These are phyloP conservation scores for Esox niger DNA, from an alignment of 2,113 vertebrate species.

Conservation along the genomic window DNA sequence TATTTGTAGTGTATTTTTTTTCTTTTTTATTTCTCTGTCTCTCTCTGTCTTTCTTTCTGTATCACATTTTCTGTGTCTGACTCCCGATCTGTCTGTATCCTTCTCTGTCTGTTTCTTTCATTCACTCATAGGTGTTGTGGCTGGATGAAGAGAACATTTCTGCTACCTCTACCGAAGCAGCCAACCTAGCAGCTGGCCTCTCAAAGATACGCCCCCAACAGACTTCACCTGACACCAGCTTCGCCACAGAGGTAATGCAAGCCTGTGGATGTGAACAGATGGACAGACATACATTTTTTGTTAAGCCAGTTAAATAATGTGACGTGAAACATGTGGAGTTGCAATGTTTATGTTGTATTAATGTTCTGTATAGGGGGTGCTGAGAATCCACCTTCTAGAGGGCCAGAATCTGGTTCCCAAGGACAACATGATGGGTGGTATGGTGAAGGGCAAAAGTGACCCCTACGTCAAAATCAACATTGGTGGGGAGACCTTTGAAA, in stretches of 20 bases:
- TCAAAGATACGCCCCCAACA: conserved; percentile 64
- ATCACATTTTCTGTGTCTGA: background rate
- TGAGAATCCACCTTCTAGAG: conserved; percentile 85
- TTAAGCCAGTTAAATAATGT: no score
- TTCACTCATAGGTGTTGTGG: conserved; percentile 74
- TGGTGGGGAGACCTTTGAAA: conserved; percentile 81
- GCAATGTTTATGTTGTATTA: background rate
- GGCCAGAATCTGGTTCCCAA: conserved; percentile 87
- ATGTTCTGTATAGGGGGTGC: conserved; percentile 71
- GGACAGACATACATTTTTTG: background rate
- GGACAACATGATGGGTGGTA: conserved; percentile 83
- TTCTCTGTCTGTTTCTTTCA: background rate
- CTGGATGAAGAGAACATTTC: conserved; percentile 70
- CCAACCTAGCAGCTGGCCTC: conserved; percentile 44
- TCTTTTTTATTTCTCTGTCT: background rate
- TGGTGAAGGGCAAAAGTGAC: conserved; percentile 90
- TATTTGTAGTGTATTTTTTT: background rate
- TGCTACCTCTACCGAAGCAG: conserved; percentile 28
- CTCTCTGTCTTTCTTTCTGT: background rate
- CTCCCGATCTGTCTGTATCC: background rate
- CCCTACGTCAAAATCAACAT: conserved; percentile 82
- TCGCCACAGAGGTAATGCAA: conserved; percentile 80
- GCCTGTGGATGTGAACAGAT: conserved; percentile 1
- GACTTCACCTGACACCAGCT: conserved; percentile 73
- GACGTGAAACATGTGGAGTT: no score